phyloP scores from a whole-genome alignment of 1,140 invertebrate genomes.

The Campoletis sonorensis region DNA sequence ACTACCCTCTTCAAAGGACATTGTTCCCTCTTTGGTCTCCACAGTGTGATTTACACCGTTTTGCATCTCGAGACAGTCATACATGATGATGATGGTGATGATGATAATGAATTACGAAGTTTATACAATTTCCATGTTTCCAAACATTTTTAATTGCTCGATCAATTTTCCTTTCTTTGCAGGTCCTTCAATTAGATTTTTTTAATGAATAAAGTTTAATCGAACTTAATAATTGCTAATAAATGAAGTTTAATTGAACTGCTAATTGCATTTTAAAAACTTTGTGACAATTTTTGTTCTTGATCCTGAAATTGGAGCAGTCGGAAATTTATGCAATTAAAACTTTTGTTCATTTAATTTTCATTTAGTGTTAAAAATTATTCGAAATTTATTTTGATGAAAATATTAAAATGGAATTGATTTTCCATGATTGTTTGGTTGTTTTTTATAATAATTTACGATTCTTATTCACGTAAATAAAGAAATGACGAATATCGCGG shows the following conservation, averaged over 20 bases:
- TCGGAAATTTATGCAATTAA: too few species aligned
- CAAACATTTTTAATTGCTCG: not conserved
- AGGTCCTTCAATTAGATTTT: not conserved
- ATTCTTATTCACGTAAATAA: not conserved
- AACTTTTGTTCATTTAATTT: too few species aligned
- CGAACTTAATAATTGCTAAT: not conserved
- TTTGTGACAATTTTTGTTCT: too few species aligned
- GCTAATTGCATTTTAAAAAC: too few species aligned
- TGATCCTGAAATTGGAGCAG: too few species aligned
- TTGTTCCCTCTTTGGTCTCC: not conserved
- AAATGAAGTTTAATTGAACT: too few species aligned
- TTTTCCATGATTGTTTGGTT: too few species aligned
- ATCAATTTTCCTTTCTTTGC: not conserved
- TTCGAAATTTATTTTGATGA: too few species aligned
- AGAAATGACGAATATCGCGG: not conserved
- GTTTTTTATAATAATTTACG: too few species aligned
- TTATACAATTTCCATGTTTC: not conserved
- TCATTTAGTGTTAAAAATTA: too few species aligned
- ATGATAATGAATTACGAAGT: not conserved
- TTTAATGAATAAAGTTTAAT: not conserved
- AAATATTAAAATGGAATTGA: not conserved
- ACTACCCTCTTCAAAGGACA: slow-evolving; percentile 8
- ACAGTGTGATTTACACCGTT: not conserved
- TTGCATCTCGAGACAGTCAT: not conserved
- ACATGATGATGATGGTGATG: too few species aligned